Evolutionary conservation across 1,140 invertebrate genomes (phyloP).

Genomic region (Trissolcus basalis): DNA sequence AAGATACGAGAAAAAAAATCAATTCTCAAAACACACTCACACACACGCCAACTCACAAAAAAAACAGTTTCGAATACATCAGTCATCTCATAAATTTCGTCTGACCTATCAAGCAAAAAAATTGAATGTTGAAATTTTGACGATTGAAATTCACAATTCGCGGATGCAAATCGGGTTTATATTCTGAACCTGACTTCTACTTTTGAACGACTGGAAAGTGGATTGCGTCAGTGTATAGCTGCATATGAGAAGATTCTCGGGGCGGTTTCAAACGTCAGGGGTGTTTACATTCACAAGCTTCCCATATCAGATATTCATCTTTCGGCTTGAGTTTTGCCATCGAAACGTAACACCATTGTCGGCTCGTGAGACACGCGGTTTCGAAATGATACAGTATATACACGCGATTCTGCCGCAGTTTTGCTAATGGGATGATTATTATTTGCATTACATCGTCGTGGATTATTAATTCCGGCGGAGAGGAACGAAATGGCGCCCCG

Average conservation of each 20-base stretch:
- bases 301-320: constrained; percentile 66
- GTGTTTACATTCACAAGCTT: constrained; percentile 62
- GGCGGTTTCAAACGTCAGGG: constrained; percentile 27
- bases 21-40: not conserved
- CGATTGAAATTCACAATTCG: not conserved
- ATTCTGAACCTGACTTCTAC: not conserved
- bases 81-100: too few relatives aligned
- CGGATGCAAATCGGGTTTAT: constrained; percentile 2
- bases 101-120: too few relatives aligned
- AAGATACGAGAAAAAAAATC: not conserved
- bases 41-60: not conserved
- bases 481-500: constrained; percentile 12
- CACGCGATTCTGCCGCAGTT: constrained; percentile 31
- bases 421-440: constrained; percentile 39
- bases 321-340: constrained; percentile 58
- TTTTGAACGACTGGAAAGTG: constrained; percentile 48
- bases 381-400: too few relatives aligned
- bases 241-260: constrained; percentile 47
- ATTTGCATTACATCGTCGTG: constrained; percentile 33
- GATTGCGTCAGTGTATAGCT: constrained; percentile 12
- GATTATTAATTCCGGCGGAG: constrained; percentile 33
- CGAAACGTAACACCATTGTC: constrained; percentile 58
- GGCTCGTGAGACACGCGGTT: constrained; percentile 50
- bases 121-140: not conserved
- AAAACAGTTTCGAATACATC: not conserved